These are phyloP conservation scores for Budorcas taxicolor DNA, from an alignment of 2,113 vertebrate species.

Conservation along the genomic window DNA sequence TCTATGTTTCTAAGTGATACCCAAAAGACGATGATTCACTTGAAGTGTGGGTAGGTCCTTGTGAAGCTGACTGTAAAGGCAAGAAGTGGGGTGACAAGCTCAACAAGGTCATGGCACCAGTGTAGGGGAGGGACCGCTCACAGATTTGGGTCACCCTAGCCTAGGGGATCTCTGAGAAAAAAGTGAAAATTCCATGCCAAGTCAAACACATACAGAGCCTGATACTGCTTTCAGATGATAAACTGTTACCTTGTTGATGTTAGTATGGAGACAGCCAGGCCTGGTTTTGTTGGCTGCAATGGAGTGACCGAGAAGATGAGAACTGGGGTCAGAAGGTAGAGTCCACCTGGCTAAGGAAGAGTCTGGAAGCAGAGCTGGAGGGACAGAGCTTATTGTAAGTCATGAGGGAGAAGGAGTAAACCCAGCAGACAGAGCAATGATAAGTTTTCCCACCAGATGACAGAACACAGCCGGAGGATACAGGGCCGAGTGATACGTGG, in stretches of 20 bases:
- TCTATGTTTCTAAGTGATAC: neutral
- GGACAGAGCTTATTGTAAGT: neutral
- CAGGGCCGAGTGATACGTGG: neutral
- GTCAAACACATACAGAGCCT: neutral
- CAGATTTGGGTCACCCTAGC: neutral
- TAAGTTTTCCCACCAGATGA: neutral
- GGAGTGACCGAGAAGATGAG: neutral
- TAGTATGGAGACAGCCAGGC: neutral
- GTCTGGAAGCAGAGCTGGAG: neutral
- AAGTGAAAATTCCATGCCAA: neutral
- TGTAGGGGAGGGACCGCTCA: rapidly evolving
- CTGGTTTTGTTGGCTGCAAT: neutral
- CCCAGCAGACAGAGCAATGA: neutral
- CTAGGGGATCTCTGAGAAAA: neutral
- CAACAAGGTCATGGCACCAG: neutral
- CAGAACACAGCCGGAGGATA: neutral
- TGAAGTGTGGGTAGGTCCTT: neutral
- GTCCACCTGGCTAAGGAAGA: neutral
- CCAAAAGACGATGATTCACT: neutral
- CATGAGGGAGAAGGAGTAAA: neutral
- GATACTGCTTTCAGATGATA: neutral
- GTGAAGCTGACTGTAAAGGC: neutral
- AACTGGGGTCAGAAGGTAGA: neutral
- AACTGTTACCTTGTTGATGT: neutral
- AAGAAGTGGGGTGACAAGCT: neutral